Evolutionary conservation across 2,113 vertebrate species (phyloP).

Genomic region (Pachyramphus minor): DNA sequence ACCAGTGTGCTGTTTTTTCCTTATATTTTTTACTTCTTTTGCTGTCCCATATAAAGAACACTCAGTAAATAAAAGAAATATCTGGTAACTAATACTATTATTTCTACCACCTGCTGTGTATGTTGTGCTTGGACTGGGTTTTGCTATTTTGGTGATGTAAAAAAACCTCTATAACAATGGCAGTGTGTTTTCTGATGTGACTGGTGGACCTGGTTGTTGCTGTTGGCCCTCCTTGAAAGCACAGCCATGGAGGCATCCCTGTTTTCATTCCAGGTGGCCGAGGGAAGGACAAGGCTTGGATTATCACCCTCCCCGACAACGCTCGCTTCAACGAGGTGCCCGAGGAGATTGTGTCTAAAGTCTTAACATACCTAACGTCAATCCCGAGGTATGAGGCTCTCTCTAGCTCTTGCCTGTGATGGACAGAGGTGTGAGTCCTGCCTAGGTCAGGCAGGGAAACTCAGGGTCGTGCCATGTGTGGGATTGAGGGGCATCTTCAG

Average conservation of each 20-base stretch:
- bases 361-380: constrained; percentile 87
- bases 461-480: rapidly evolving
- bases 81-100: rapidly evolving
- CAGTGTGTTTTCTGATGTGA: neutral
- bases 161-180: rapidly evolving
- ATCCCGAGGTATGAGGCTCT: constrained; percentile 81
- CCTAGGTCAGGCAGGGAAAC: neutral
- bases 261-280: constrained; percentile 81
- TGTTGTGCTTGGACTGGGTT: neutral
- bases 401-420: neutral
- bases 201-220: neutral
- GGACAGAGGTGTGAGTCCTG: neutral
- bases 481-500: neutral
- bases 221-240: neutral
- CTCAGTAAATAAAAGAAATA: neutral
- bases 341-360: constrained; percentile 83
- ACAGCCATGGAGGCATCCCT: neutral
- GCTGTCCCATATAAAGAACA: neutral
- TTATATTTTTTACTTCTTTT: neutral
- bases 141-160: neutral
- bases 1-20: neutral
- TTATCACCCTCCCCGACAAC: constrained; percentile 94
- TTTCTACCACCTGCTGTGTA: neutral
- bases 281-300: constrained; percentile 88
- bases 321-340: constrained; percentile 87